Evolutionary conservation across 2,797 vertebrate species (phyloP), one percentile per base, ranked within the genome.

Genomic region (Menidia menidia): DNA sequence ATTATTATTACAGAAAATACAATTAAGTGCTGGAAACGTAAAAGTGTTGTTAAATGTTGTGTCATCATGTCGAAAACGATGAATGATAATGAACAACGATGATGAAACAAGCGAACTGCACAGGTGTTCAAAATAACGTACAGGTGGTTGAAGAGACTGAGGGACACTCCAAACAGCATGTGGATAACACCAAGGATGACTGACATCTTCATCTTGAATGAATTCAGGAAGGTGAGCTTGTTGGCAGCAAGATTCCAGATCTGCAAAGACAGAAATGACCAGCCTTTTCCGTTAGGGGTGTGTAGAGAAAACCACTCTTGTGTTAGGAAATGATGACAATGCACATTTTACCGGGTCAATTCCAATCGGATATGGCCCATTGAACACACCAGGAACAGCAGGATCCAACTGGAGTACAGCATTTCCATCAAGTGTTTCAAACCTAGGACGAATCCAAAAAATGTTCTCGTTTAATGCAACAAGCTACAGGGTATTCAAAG

Each of bases 191-290:
- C 98, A 48, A 99, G 93, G 81, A 99, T 94, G 77, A 99, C 95
- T 3, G 98, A 99, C 97, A 98, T 99, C 92, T 99, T 99, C 98
- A 99, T 99, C 85, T 99, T 99, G 73, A 98, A 99, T 0, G 98
- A 99, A 88, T 99, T 99, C 60, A 99, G 95, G 93, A 99, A 99
- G 9, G 96, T 98, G 86, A 99, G 88, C 76, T 99, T 99, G 88
- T 99, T 99, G 86, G 92, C 93, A 64, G 98, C 97, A 47, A 99
- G 92, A 51, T 97, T 99, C 98, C 98, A 99, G 73, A 99, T 96
- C 98, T 99, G 88, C 55, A 80, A 31, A 61, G 31, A 69, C 6
- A 30, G 68, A 14, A 32, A 18, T 4, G 14, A 1, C 5, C 10
- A 32, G 13, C 4, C 19, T 13, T 12, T 30, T 43, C 2, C 6